Conservation (phyloP, 35 echinoderm and acorn worm genomes). For the Chiridota heheva region DNA sequence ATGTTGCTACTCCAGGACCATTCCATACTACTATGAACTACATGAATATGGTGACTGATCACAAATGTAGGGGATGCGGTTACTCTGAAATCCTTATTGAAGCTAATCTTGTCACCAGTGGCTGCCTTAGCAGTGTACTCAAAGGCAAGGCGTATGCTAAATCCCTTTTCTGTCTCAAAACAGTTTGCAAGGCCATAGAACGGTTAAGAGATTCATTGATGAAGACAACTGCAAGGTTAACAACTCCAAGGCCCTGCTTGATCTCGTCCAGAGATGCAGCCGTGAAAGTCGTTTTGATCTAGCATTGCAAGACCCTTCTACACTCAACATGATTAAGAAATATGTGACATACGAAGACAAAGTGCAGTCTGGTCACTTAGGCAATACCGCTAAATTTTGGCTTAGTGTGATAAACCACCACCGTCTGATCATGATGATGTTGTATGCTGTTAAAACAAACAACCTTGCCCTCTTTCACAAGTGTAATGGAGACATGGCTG, state of each 20-base stretch:
- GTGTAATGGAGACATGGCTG: slow-evolving; percentile 46
- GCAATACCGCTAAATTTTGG: slow-evolving; percentile 72
- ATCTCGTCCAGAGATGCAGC: background rate
- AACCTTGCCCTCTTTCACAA: slow-evolving; percentile 38
- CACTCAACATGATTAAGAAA: slow-evolving; percentile 1
- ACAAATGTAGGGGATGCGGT: no score
- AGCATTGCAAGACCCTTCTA: slow-evolving; percentile 39
- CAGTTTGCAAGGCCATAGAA: slow-evolving; percentile 50
- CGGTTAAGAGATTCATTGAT: slow-evolving; percentile 25
- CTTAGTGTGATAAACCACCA: slow-evolving; percentile 58
- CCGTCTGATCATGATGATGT: slow-evolving; percentile 43
- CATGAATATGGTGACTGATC: no score
- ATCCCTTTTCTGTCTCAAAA: slow-evolving; percentile 56
- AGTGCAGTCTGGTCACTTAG: slow-evolving; percentile 42
- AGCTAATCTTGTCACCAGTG: slow-evolving; percentile 39
- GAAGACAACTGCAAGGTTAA: background rate
- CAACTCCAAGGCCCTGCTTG: background rate
- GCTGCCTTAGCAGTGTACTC: slow-evolving; percentile 29
- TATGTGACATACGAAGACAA: slow-evolving; percentile 42
- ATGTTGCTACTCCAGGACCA: slow-evolving; percentile 57
- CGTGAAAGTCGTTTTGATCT: slow-evolving; percentile 5
- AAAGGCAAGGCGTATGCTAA: slow-evolving; percentile 51
- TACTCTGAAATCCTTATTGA: slow-evolving; percentile 49
- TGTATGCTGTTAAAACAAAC: slow-evolving; percentile 71
- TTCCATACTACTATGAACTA: no score